A percentile compares a stretch with the other conserved stretches of the same genome.
These are phyloP conservation scores for Drosophila micromelanica DNA, from an alignment of 1,140 invertebrate genomes.

Conservation along the genomic window DNA sequence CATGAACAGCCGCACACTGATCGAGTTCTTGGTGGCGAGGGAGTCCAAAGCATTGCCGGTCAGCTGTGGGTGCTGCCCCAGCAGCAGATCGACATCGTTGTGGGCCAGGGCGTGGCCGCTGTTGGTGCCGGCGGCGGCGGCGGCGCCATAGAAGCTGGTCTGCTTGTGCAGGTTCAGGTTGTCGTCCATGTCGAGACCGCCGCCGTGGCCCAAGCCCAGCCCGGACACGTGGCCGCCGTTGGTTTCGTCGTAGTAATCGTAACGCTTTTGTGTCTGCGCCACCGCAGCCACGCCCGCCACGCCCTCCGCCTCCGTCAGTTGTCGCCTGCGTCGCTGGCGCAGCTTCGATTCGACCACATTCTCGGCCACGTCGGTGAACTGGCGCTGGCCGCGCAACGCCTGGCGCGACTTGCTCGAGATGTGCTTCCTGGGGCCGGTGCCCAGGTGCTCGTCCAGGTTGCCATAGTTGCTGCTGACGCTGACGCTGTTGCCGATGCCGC, in stretches of 20 bases:
- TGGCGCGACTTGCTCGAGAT: slow-evolving; percentile 59
- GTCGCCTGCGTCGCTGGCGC: slow-evolving; percentile 46
- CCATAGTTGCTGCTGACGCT: slow-evolving; percentile 5
- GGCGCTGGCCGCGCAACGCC: slow-evolving; percentile 64
- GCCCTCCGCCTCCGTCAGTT: slow-evolving; percentile 17
- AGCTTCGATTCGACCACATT: slow-evolving; percentile 64
- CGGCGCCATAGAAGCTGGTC: slow-evolving; percentile 59
- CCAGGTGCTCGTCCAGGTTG: slow-evolving; percentile 16
- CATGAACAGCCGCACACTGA: slow-evolving; percentile 85
- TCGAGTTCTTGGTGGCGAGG: slow-evolving; percentile 64
- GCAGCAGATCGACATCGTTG: slow-evolving; percentile 71
- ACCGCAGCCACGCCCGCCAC: slow-evolving; percentile 52
- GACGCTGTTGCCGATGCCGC: slow-evolving; percentile 63
- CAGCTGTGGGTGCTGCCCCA: slow-evolving; percentile 31
- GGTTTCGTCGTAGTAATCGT: slow-evolving; percentile 73
- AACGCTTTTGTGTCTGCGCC: slow-evolving; percentile 68
- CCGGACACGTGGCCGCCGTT: slow-evolving; percentile 48
- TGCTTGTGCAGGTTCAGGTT: slow-evolving; percentile 77
- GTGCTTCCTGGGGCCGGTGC: slow-evolving; percentile 53
- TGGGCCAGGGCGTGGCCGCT: slow-evolving; percentile 38
- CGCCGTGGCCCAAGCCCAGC: slow-evolving; percentile 37
- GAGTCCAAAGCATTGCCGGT: slow-evolving; percentile 54
- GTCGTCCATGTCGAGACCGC: slow-evolving; percentile 61
- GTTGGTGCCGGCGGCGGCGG: not conserved
- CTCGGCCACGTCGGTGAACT: slow-evolving; percentile 54